A percentile compares a stretch with the other conserved stretches of the same genome.
phyloP scores from a whole-genome alignment of 2,888 invertebrate genomes.

The Theretra japonica region DNA sequence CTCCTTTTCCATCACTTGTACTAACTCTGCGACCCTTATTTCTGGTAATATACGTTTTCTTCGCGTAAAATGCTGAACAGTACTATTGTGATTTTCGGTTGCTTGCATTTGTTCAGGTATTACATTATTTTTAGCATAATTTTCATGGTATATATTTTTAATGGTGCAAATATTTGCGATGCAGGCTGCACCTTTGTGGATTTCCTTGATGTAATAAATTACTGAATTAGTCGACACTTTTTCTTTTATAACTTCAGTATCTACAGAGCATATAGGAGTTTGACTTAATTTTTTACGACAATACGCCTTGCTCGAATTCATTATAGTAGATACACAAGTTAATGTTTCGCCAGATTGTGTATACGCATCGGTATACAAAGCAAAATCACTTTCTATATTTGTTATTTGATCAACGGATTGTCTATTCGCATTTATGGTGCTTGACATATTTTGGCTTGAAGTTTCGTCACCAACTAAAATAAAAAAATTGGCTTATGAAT shows the following conservation, averaged over 20 bases:
- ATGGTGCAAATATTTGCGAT: conserved; percentile 29
- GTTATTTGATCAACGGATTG: conserved; percentile 45
- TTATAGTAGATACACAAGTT: conserved; percentile 31
- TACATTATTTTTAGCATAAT: conserved; percentile 17
- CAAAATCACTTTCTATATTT: conserved; percentile 39
- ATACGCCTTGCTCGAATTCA: conserved; percentile 32
- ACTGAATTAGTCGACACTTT: background rate
- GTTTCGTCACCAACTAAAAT: background rate
- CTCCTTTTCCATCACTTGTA: conserved; percentile 64
- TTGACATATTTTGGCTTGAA: background rate
- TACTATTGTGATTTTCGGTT: background rate
- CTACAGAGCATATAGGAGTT: conserved; percentile 61
- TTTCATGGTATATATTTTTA: conserved; percentile 26
- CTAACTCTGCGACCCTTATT: conserved; percentile 59
- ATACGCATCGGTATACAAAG: conserved; percentile 30
- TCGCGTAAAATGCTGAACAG: background rate
- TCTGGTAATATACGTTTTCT: conserved; percentile 52
- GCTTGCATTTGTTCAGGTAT: background rate
- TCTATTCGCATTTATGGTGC: conserved; percentile 25
- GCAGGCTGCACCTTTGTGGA: background rate
- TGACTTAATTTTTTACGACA: conserved; percentile 51
- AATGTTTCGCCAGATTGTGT: conserved; percentile 35
- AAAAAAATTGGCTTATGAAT: background rate
- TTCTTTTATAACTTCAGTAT: conserved; percentile 40
- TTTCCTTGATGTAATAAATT: conserved; percentile 4